Base-by-base conservation (phyloP, 2,113 vertebrate genomes). In the Eira barbara region DNA sequence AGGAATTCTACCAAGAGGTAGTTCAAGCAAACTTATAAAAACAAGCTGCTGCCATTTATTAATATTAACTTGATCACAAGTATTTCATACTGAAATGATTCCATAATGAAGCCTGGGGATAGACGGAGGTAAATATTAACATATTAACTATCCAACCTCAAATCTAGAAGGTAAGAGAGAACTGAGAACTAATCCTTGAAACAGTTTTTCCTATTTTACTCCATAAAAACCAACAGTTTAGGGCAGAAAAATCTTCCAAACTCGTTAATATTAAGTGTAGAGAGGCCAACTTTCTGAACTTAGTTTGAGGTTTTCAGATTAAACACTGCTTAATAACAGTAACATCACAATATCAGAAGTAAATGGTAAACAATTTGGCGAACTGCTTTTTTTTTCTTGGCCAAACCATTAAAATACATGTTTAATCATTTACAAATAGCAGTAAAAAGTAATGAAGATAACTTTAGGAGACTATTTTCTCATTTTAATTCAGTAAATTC, bases 81-180 rank as follows among this genome's bases (percentile, higher is more conserved):
- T 74, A 91, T 61, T 91, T 93, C 31, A 84, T 36, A 31, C 31
- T 27, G 27, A 93, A 95, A 95, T 94, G n/a, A 94, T 79, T 86
- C 73, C 89, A 39, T 94, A 57, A 57, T 34, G 12, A 82, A 47
- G n/a, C 17, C 61, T 34, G 63, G 18, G 74, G 52, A 73, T 79
- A 83, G n/a, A 89, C 4, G 61, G 9, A 74, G 4, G n/a, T 34
- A 81, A 91, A 73, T 23, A 23, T 59, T 49, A 52, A 31, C 23
- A 79, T 23, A 23, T 59, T 49, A 59, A n/a, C 18, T 73, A 55
- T n/a, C 11, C n/a, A 83, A 79, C 6, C 23, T 92, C n/a, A 89
- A 83, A 95, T 42, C 63, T 71, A 90, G 65, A 57, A 21, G 61
- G 80, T 78, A 78, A 49, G 2, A 76, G 45, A 88, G 76, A 63